Base-by-base conservation (phyloP, 2,888 invertebrate genomes). In the Cordilura impudica region DNA sequence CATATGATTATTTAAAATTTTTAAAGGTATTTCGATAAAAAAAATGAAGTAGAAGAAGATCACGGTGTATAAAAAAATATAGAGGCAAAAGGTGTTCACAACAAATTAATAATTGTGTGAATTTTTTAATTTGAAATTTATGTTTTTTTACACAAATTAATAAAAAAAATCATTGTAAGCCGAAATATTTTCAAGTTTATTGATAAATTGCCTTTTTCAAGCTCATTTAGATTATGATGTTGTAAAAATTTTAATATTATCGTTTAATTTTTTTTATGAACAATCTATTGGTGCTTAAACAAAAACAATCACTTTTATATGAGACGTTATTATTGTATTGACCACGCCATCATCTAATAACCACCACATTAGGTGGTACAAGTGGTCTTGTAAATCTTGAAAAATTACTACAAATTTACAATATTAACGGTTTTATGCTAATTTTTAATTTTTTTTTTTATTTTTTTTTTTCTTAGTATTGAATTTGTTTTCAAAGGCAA, bases 141-240 rank as follows among this genome's bases (percentile, higher is more conserved):
- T 79, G 54, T 69, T 67, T 67, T 53, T 54, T 53, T 58, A 14
- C 29, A 31, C 14, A 49, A 12, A 31, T n/a, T 39, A 58, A 23
- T 1, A 39, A 35, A 18, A 21, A 43, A 29, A 61, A 61, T 29
- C 8, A n/a, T 23, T 31, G 29, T 53, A 31, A 45, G 10, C 43
- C 12, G 4, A 16, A 0, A 45, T 53, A 19, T 26, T 49, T 51
- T 71, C 53, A 43, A 39, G 47, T 74, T 63, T 81, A 82, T 84
- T 86, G 84, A 86, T 85, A 84, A 84, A 85, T 87, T 84, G 77
- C 78, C 74, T 78, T 82, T 84, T 83, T 79, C 81, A 81, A 73
- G 83, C 86, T 82, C 84, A 84, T 85, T 86, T 85, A 83, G 84
- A 86, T 87, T 85, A 86, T 85, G 84, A 86, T 87, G 85, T 87